Evolutionary conservation across 1,140 invertebrate genomes (phyloP), one percentile per base, ranked within the genome.

Genomic region (Campoletis sonorensis): DNA sequence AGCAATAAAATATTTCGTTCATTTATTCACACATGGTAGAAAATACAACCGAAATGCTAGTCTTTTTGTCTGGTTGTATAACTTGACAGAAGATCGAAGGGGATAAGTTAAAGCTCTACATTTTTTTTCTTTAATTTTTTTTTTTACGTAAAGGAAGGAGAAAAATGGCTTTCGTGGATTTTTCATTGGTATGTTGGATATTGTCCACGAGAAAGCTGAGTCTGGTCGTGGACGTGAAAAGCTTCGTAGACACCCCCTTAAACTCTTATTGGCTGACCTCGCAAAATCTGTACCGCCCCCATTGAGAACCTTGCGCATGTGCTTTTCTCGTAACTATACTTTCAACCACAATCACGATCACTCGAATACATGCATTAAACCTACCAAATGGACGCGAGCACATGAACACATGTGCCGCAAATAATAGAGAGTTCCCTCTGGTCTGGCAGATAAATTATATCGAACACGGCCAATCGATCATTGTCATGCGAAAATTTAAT

Each of bases 221-320:
- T 64, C 11, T 64, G 1, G 4, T 64, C 61, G n/a, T 64, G 10
- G 61, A 64, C 21, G 23, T 64, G 61, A 64, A 64, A 64, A 64
- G 61, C 61, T 64, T 26, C 21, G 33, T 68, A 40, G 54, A 71
- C 71, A 77, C 72, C 61, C 58, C 68, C 30, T 68, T 16, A 37
- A 80, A 18, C n/a, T 75, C 72, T 64, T 13, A 83, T 82, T 82
- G 78, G 81, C 27, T 37, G 18, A 27, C 78, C 27, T 54, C 45
- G 49, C 10, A 23, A 80, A 64, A 58, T 45, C 75, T 61, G 72
- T 26, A 45, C 51, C 79, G 79, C 71, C 79, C 72, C 58, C 58
- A 54, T 45, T 7, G 27, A 16, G 40, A 68, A 80, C 54, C 40
- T 72, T 49, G 23, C 61, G 37, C 82, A 78, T 80, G 82, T 75